Base-by-base conservation (phyloP, 2,113 vertebrate species). In the Petromus typicus region DNA sequence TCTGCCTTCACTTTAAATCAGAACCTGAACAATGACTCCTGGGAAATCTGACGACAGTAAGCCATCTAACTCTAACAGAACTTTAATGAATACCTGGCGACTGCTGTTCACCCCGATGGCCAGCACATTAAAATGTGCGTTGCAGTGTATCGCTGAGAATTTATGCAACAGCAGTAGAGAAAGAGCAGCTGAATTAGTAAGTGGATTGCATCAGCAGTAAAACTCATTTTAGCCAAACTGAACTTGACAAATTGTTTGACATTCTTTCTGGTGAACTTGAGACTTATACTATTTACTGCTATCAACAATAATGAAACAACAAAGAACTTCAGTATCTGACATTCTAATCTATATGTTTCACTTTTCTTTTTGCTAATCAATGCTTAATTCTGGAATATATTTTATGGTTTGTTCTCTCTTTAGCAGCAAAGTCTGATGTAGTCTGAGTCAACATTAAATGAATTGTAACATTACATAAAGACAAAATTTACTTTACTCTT, bases 241-340 rank as follows among this genome's bases (percentile, higher is more conserved):
- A 3, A 90, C 96, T 96, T 97, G 94, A 95, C 82, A 78, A 97
- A 88, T 17, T 94, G 25, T n/a, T 34, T 95, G 78, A 64, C 93
- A 94, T 95, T 97, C 45, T 97, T 45, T 32, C 57, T 86, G 51
- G 73, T 93, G 86, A 90, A 96, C 61, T 14, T 89, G 73, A 97
- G 40, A 96, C 97, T 96, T 97, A 96, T 96, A 87, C 75, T 91
- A 37, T 94, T 97, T 97, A 87, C 56, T 96, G 64, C 34, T 66
- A 89, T 97, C 76, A 86, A 79, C 56, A 95, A 84, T 96, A 97
- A 89, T 94, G 81, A 95, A 97, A 97, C 83, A 91, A 64, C 54
- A 93, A 64, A 86, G 64, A 95, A 95, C 11, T 75, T 94, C 89
- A 82, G 81, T 66, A 79, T 69, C 34, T 64, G 56, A 95, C 94